Evolutionary conservation across 2,113 vertebrate species (phyloP), one percentile per base, ranked within the genome.

Genomic region (Myotis brandtii): DNA sequence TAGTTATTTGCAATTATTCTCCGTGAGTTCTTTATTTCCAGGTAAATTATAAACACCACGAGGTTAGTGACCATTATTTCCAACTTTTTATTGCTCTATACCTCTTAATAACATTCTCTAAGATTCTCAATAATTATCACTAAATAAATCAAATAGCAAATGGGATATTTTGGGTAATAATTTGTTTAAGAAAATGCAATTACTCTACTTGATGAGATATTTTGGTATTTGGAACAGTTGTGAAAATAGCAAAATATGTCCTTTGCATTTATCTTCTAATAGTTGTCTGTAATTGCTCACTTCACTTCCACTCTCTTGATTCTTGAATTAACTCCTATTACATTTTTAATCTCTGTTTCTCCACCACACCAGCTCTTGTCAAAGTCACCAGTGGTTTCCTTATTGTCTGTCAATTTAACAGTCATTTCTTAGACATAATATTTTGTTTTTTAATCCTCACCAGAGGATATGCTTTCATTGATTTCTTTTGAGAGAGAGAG

Each of bases 191-290:
- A 69, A 89, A 66, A 70, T 46, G 21, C 20, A 77, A 37, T 64
- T 52, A 25, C 7, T 95, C 10, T 9, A 50, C 48, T 52, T 84
- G 13, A 73, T 59, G n/a, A 64, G 10, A 10, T 56, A 70, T 32
- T 46, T 79, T 0, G 91, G 23, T 32, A 88, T 86, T 94, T 92
- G n/a, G 90, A 73, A 54, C 50, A 77, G 16, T 18, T 59, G 20
- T 70, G 23, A 20, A 87, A 94, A 91, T 40, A 43, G 14, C 10
- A 77, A 0, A 30, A 59, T 62, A 27, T 37, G 25, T 90, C 91
- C 43, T 96, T 89, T 73, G 56, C 54, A 69, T 67, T 94, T 95
- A 93, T 82, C 14, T 80, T 59, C 25, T 88, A 79, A 4, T 52
- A 62, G 2, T 43, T 84, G 3, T 48, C 34, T 54, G 18, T 8